Conservation (phyloP, 2,888 invertebrate species). For the Synergus umbraculus region DNA sequence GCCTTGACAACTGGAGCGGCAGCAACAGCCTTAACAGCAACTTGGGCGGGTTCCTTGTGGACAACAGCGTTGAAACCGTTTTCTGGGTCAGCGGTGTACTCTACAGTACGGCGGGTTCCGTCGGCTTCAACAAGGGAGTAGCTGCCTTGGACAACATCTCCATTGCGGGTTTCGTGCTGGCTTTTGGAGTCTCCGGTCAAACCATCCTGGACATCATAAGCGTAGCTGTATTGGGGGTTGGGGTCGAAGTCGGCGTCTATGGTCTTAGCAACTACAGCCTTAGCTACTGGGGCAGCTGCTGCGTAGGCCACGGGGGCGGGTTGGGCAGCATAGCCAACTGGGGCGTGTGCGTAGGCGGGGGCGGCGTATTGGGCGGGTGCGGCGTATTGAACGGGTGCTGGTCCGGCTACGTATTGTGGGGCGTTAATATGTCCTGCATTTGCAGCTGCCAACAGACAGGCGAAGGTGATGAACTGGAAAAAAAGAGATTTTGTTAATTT, state of each 20-base stretch:
- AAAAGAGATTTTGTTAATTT: no score
- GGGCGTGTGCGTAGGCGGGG: conserved; percentile 34
- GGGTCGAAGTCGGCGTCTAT: conserved; percentile 61
- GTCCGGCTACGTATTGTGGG: no score
- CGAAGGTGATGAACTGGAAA: conserved; percentile 31
- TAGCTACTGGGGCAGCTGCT: conserved; percentile 77
- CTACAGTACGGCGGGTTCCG: conserved; percentile 67
- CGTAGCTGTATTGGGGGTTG: conserved; percentile 64
- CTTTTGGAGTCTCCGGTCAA: conserved; percentile 62
- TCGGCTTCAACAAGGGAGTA: conserved; percentile 76
- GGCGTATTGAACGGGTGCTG: conserved; percentile 16
- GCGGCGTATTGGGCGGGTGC: conserved; percentile 22
- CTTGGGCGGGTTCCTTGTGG: conserved; percentile 56
- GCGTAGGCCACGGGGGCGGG: background rate
- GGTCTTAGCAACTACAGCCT: conserved; percentile 59
- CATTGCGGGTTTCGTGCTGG: conserved; percentile 56
- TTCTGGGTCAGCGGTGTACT: conserved; percentile 59
- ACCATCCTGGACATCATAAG: conserved; percentile 61
- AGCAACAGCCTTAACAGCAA: conserved; percentile 76
- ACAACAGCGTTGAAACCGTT: conserved; percentile 62
- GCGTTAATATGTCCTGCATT: conserved; percentile 20
- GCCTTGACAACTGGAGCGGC: conserved; percentile 44
- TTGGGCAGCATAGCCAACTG: conserved; percentile 43
- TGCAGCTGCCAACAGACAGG: conserved; percentile 38
- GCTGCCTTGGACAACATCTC: conserved; percentile 62